Conservation (phyloP, 2,113 vertebrate genomes). For the Narcine bancroftii region DNA sequence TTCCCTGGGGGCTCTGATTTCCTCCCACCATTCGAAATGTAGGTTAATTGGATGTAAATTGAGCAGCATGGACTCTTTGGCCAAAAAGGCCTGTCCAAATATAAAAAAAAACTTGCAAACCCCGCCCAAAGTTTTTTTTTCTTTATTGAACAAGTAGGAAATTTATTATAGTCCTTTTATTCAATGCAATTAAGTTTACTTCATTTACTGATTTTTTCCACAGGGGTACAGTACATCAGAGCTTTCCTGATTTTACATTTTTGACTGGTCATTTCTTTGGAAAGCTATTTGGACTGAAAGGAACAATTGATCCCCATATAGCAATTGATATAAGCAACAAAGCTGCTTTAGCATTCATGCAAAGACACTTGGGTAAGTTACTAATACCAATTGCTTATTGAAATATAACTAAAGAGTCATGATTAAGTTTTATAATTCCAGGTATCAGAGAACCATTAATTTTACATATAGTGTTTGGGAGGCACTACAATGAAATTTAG, state of each 20-base stretch:
- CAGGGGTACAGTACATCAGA: conserved; percentile 89
- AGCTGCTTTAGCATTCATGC: conserved; percentile 87
- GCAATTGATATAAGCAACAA: conserved; percentile 77
- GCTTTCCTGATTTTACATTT: conserved; percentile 92
- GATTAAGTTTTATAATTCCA: background rate
- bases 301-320: conserved; percentile 73
- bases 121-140: background rate
- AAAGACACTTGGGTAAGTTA: conserved; percentile 78
- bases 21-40: no score
- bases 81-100: no score
- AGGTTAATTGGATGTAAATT: no score
- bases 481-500: background rate
- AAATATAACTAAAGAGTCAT: background rate
- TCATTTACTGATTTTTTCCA: conserved; percentile 6
- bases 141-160: background rate
- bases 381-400: background rate
- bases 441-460: no score
- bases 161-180: background rate
- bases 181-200: conserved; percentile 37
- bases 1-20: no score
- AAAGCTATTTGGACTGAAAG: conserved; percentile 70
- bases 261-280: conserved; percentile 68
- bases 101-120: background rate
- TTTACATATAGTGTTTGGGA: background rate
- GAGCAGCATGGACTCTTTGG: no score